Evolutionary conservation across 2,797 vertebrate genomes (phyloP).

Genomic region (Sphenodon punctatus): DNA sequence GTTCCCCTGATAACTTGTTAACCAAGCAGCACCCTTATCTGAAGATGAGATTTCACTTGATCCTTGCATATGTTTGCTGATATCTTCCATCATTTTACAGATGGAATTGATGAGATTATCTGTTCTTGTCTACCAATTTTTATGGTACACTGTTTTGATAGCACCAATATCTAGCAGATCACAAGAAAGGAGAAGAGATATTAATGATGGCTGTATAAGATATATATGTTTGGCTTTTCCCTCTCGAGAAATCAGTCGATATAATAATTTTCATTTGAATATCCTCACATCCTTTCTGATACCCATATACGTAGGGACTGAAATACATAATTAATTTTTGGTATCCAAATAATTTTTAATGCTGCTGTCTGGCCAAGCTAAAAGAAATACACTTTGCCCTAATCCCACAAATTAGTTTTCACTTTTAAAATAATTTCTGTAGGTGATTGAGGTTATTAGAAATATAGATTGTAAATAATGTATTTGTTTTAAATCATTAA

Average conservation of each 20-base stretch:
- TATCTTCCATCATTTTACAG: neutral
- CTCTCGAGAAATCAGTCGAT: conserved; percentile 2
- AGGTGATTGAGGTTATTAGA: neutral
- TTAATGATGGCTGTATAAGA: neutral
- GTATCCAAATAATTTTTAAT: neutral
- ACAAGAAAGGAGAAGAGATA: conserved; percentile 10
- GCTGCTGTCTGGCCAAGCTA: neutral
- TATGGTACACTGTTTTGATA: neutral
- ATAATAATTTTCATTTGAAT: conserved; percentile 3
- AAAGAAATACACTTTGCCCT: neutral
- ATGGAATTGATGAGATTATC: neutral
- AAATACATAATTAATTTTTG: neutral
- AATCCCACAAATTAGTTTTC: neutral
- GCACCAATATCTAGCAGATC: neutral
- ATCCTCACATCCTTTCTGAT: neutral
- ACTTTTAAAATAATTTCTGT: neutral
- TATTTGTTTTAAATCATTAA: neutral
- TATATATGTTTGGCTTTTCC: conserved; percentile 5
- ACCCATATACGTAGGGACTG: conserved; percentile 15
- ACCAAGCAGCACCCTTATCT: conserved; percentile 7
- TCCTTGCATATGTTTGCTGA: neutral
- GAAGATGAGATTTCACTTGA: conserved; percentile 15
- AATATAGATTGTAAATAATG: neutral
- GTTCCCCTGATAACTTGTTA: conserved; percentile 20
- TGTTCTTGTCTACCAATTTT: neutral